Conservation (phyloP, 30 jellyfish, hydroid and myxozoan genomes). For the Nemopilema nomurai region DNA sequence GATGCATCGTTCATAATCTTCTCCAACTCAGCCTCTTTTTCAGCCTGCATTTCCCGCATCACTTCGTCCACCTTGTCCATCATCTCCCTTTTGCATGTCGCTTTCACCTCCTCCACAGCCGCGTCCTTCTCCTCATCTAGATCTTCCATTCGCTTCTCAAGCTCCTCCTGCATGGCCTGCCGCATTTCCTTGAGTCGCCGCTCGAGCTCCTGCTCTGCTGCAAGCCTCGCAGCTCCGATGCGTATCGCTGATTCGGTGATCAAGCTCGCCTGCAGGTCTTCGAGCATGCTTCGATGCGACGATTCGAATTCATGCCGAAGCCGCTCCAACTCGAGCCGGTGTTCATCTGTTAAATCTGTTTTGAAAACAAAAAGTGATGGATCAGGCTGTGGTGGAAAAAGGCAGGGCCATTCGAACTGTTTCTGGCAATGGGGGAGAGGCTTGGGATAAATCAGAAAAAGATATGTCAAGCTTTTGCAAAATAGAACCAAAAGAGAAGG, state of each 20-base stretch:
- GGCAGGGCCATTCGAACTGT: too few relatives aligned
- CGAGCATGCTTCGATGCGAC: conserved; percentile 34
- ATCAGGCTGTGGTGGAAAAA: not conserved
- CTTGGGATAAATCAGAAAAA: too few relatives aligned
- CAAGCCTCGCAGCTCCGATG: conserved; percentile 57
- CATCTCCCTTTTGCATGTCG: conserved; percentile 27
- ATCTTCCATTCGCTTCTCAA: conserved; percentile 19
- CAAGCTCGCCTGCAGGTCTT: conserved; percentile 55
- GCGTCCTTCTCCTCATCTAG: conserved; percentile 19
- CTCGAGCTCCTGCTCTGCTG: conserved; percentile 61
- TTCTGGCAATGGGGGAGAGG: too few relatives aligned
- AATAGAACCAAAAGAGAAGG: too few relatives aligned
- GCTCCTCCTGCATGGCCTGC: conserved; percentile 15
- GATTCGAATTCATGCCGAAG: conserved; percentile 12
- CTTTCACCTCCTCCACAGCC: conserved; percentile 18
- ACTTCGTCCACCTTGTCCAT: conserved; percentile 48
- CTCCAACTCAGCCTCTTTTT: conserved; percentile 46
- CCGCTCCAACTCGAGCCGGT: conserved; percentile 39
- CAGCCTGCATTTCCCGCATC: conserved; percentile 58
- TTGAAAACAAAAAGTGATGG: not conserved
- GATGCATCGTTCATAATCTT: conserved; percentile 26
- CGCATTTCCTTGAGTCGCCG: conserved; percentile 34
- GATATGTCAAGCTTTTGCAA: too few relatives aligned
- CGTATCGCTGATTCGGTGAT: conserved; percentile 58
- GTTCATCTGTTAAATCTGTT: conserved; percentile 22